Percentiles rank a stretch among this genome's conserved stretches.
Conservation (phyloP, 30 jellyfish, hydroid and myxozoan genomes). For the Pelagia noctiluca region DNA sequence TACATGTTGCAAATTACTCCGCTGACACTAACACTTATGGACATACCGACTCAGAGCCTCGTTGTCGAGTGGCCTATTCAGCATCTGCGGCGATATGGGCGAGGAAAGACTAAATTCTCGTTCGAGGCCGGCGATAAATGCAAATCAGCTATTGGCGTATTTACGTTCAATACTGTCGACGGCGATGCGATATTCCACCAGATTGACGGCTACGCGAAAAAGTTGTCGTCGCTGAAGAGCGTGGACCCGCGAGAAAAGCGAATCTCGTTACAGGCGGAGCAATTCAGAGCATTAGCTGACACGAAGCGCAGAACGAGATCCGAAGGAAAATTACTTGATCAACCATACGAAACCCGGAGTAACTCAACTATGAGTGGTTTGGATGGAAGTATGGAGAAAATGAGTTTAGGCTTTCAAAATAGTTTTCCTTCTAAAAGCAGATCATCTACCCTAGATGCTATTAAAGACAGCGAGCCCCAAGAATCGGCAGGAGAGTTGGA, state of each 20-base stretch:
- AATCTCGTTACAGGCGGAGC: constrained; percentile 72
- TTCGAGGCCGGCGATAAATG: constrained; percentile 99
- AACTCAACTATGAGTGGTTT: constrained; percentile 50
- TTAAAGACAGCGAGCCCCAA: constrained; percentile 16
- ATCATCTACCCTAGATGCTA: constrained; percentile 44
- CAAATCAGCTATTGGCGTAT: constrained; percentile 91
- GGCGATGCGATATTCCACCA: constrained; percentile 97
- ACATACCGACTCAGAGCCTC: constrained; percentile 66
- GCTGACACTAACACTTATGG: constrained; percentile 60
- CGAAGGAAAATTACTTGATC: constrained; percentile 88
- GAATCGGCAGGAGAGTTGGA: neutral
- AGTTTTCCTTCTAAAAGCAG: constrained; percentile 30
- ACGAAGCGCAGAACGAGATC: constrained; percentile 85
- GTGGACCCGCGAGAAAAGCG: constrained; percentile 62
- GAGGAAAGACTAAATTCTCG: constrained; percentile 97
- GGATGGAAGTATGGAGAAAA: constrained; percentile 62
- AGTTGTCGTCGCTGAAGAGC: constrained; percentile 68
- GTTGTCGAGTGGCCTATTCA: constrained; percentile 99
- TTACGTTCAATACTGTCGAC: constrained; percentile 93
- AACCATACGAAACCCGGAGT: constrained; percentile 45
- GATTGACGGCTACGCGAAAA: constrained; percentile 89
- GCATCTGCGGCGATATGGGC: constrained; percentile 93
- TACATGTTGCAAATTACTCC: constrained; percentile 91
- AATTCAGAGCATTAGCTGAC: constrained; percentile 78
- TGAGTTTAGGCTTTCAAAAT: neutral